These are phyloP conservation scores for Agrochola macilenta DNA, from an alignment of 2,888 invertebrate genomes.

Conservation along the genomic window DNA sequence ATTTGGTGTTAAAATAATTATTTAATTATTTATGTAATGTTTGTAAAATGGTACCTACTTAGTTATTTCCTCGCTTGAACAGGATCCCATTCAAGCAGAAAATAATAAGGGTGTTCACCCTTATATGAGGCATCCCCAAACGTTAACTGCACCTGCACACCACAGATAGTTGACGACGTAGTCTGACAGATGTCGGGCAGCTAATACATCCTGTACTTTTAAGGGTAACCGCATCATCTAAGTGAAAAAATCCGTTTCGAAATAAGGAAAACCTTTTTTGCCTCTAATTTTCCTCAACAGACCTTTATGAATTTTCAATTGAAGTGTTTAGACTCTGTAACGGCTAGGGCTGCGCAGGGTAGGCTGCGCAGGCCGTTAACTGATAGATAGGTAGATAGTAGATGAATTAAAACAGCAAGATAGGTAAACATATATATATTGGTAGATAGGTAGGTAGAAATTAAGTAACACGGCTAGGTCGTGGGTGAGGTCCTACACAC, in stretches of 20 bases:
- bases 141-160: slow-evolving; percentile 40
- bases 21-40: too few species aligned
- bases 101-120: slow-evolving; percentile 34
- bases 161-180: slow-evolving; percentile 28
- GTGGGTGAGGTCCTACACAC: too few species aligned
- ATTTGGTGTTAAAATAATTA: too few species aligned
- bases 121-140: slow-evolving; percentile 12
- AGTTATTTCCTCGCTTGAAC: slow-evolving; percentile 27
- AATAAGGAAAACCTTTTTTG: too few species aligned
- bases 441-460: too few species aligned
- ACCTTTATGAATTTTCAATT: background rate
- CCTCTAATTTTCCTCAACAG: background rate
- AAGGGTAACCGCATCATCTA: background rate
- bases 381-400: too few species aligned
- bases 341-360: too few species aligned
- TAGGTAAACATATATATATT: too few species aligned
- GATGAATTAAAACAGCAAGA: too few species aligned
- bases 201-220: background rate
- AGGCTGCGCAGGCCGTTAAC: too few species aligned
- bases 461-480: too few species aligned
- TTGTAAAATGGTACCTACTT: background rate
- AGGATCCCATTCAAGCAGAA: slow-evolving; percentile 34
- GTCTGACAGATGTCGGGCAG: slow-evolving; percentile 4
- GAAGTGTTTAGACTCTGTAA: background rate
- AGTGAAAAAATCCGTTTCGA: background rate